phyloP scores from a whole-genome alignment of 2,797 vertebrate species.

The Brotula barbata region DNA sequence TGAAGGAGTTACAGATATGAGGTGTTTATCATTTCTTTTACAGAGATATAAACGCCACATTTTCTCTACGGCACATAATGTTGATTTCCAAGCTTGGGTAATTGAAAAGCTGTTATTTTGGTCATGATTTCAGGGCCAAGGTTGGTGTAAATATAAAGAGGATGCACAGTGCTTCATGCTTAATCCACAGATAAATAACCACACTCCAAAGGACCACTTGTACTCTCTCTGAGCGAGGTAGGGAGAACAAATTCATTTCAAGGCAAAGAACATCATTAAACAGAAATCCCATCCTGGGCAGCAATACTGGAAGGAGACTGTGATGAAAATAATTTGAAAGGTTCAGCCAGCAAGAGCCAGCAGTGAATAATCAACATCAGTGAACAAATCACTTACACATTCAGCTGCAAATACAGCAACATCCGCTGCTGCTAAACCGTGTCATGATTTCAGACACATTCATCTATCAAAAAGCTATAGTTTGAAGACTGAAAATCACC shows the following conservation, averaged over 20 bases:
- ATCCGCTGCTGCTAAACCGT: slow-evolving; percentile 58
- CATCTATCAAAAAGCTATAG: slow-evolving; percentile 65
- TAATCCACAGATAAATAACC: slow-evolving; percentile 48
- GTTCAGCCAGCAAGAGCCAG: slow-evolving; percentile 47
- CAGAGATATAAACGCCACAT: slow-evolving; percentile 20
- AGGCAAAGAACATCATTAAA: slow-evolving; percentile 59
- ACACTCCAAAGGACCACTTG: slow-evolving; percentile 36
- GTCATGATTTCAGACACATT: slow-evolving; percentile 66
- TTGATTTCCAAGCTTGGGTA: slow-evolving; percentile 18
- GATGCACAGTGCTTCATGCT: slow-evolving; percentile 13
- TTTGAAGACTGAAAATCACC: slow-evolving; percentile 66
- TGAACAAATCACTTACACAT: slow-evolving; percentile 60
- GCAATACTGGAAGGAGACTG: slow-evolving; percentile 34
- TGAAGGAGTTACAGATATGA: slow-evolving; percentile 31
- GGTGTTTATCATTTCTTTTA: slow-evolving; percentile 24
- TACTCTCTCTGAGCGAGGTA: slow-evolving; percentile 36
- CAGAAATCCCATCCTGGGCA: slow-evolving; percentile 44
- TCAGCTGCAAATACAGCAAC: slow-evolving; percentile 50
- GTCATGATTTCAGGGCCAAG: slow-evolving; percentile 24
- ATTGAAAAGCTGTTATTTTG: slow-evolving; percentile 6
- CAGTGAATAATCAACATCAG: slow-evolving; percentile 65
- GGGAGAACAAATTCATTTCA: slow-evolving; percentile 48
- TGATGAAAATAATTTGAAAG: slow-evolving; percentile 59
- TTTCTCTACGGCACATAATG: background rate
- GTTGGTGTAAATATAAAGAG: slow-evolving; percentile 41